phyloP scores from a whole-genome alignment of 2,797 vertebrate genomes.

The Delichon dasypus region DNA sequence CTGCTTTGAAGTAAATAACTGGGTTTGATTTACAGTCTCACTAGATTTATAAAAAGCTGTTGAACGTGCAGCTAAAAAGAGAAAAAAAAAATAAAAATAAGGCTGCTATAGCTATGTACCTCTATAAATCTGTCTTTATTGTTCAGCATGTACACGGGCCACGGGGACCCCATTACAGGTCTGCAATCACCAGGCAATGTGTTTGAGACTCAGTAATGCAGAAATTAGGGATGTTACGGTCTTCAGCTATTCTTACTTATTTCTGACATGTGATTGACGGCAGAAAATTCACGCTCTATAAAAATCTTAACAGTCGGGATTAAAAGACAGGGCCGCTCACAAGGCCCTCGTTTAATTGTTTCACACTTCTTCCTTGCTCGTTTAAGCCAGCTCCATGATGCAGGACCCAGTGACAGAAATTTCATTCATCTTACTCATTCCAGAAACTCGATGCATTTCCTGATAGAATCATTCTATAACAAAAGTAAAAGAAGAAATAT shows the following conservation, averaged over 20 bases:
- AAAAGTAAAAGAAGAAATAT: not conserved
- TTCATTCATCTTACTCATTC: not conserved
- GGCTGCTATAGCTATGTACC: conserved; percentile 9
- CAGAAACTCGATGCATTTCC: not conserved
- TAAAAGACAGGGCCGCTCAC: not conserved
- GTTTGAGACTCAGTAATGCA: conserved; percentile 36
- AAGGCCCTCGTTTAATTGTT: not conserved
- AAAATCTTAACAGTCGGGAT: not conserved
- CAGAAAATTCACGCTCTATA: not conserved
- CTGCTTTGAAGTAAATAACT: conserved; percentile 61
- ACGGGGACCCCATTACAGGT: conserved; percentile 44
- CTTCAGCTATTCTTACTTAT: not conserved
- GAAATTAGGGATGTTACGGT: conserved; percentile 20
- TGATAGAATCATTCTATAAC: not conserved
- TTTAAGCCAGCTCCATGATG: not conserved
- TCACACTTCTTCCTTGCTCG: not conserved
- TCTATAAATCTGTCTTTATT: conserved; percentile 69
- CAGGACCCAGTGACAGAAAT: not conserved
- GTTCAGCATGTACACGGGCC: conserved; percentile 34
- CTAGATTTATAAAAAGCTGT: conserved; percentile 53
- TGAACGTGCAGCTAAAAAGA: conserved; percentile 42
- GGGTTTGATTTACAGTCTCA: conserved; percentile 64
- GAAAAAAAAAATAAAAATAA: not conserved
- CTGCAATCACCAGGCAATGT: conserved; percentile 54
- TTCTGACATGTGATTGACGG: conserved; percentile 9